Percentiles rank a stretch among this genome's conserved stretches.
These are phyloP conservation scores for Asobara japonica DNA, from an alignment of 1,140 invertebrate genomes.

Conservation along the genomic window DNA sequence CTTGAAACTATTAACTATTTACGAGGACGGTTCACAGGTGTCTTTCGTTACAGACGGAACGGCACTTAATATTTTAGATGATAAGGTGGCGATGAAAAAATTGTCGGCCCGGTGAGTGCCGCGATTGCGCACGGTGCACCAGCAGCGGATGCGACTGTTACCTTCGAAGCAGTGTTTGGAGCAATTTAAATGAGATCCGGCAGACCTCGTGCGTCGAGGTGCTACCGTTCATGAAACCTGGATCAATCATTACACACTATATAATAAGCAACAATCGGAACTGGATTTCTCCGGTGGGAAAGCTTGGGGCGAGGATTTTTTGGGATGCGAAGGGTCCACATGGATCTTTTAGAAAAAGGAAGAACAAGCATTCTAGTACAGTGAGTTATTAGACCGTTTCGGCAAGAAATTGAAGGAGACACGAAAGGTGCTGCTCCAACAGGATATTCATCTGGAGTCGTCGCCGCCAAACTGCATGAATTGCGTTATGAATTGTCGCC, in stretches of 20 bases:
- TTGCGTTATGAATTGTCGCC: slow-evolving; percentile 57
- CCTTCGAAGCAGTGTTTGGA: slow-evolving; percentile 17
- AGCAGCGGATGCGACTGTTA: slow-evolving; percentile 32
- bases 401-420: slow-evolving; percentile 38
- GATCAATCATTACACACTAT: slow-evolving; percentile 31
- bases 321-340: slow-evolving; percentile 55
- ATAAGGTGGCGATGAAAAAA: slow-evolving; percentile 38
- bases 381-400: slow-evolving; percentile 40
- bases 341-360: slow-evolving; percentile 64
- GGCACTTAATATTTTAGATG: slow-evolving; percentile 32
- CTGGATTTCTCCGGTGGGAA: slow-evolving; percentile 45
- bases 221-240: slow-evolving; percentile 39
- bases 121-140: slow-evolving; percentile 42
- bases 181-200: slow-evolving; percentile 9
- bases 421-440: slow-evolving; percentile 57
- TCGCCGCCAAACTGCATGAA: slow-evolving; percentile 48
- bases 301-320: slow-evolving; percentile 53
- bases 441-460: slow-evolving; percentile 44
- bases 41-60: no score
- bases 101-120: slow-evolving; percentile 45
- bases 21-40: no score
- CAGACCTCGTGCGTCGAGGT: slow-evolving; percentile 30
- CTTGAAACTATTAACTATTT: no score
- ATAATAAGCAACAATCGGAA: slow-evolving; percentile 32
- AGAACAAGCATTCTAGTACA: slow-evolving; percentile 63